Base-by-base conservation (phyloP, 2,113 vertebrate species). In the Cyprinodon variegatus region DNA sequence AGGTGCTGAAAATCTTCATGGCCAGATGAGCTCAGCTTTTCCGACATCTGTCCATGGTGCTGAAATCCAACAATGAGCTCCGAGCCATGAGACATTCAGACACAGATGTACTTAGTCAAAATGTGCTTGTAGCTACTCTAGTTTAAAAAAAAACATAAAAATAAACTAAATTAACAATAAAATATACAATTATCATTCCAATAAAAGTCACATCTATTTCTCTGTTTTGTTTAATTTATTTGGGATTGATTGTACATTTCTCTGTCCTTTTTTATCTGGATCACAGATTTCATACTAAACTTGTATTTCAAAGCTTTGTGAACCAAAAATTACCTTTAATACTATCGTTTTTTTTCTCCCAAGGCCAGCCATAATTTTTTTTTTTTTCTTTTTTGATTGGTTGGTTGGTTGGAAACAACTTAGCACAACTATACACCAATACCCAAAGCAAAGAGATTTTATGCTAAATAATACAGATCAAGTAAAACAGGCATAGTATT, bases 21-120 rank as follows among this genome's bases (percentile, higher is more conserved):
- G 81, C 65, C 72, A 74, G 81, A 78, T 74, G 84, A 82, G 78
- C 64, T 57, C 61, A 40, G 78, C 76, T 71, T 37, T 63, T 62
- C 71, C 69, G 78, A 72, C 85, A 68, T 86, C 83, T 90, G 85
- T 81, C 81, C 71, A 3, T 64, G 78, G 83, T 60, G 72, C 84
- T 82, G 84, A 82, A 80, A 82, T 64, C 65, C 69, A 68, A 67
- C 7, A 29, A 48, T 15, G 38, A 45, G 72, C 65, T 77, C 69
- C 45, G 36, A 45, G 78, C 65, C 61, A 12, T 13, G 12, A 73
- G 60, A 45, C 60, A 70, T 20, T 48, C 38, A 62, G 46, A 38
- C 46, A 40, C 74, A 82, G 69, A 75, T 74, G 72, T 63, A 62
- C 0, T 57, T 61, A 68, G 53, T 64, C 48, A 62, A 65, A 83